Evolutionary conservation across 2,113 vertebrate genomes (phyloP).

Genomic region (Oreochromis tanganicae): DNA sequence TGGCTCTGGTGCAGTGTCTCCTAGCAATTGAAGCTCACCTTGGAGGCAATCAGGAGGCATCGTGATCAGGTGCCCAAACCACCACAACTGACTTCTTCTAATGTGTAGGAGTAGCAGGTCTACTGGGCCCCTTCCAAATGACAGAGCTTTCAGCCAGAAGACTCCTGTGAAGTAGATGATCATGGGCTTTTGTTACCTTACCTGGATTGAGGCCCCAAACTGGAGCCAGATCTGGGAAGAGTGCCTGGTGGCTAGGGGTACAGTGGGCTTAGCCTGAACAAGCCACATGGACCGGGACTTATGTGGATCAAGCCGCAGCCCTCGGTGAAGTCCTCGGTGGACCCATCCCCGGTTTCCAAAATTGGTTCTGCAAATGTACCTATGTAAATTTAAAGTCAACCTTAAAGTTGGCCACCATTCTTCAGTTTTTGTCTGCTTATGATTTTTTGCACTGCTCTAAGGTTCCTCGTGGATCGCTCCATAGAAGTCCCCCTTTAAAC

Average conservation of each 20-base stretch:
- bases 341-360: accelerated
- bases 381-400: not conserved
- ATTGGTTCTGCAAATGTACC: not conserved
- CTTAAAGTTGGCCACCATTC: not conserved
- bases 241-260: accelerated
- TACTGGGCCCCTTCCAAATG: not conserved
- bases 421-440: not conserved
- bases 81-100: not conserved
- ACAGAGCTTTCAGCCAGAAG: not conserved
- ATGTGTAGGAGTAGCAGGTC: not conserved
- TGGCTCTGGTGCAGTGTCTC: accelerated
- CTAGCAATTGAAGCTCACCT: not conserved
- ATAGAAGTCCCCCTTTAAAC: not conserved
- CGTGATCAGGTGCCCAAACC: not conserved
- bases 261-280: accelerated
- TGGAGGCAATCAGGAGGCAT: not conserved
- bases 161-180: not conserved
- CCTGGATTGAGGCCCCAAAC: accelerated
- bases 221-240: not conserved
- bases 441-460: accelerated
- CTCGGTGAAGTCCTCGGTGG: not conserved
- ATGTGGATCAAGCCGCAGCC: not conserved
- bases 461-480: not conserved
- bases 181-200: not conserved
- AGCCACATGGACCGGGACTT: not conserved